Evolutionary conservation across 2,888 invertebrate species (phyloP).

Genomic region (Athripsodes cinereus): DNA sequence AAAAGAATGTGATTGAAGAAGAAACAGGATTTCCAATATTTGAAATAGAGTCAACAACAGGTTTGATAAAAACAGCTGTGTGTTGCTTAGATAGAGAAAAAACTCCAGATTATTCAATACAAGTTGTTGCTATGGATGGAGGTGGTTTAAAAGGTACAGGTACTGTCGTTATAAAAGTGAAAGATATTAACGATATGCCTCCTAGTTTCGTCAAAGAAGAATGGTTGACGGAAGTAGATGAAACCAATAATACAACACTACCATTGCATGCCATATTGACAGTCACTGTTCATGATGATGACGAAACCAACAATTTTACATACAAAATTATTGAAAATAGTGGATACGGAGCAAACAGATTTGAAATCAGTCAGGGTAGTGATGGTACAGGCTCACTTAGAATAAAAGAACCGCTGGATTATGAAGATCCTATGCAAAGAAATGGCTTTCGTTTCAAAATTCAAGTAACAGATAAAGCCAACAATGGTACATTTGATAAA

Average conservation of each 20-base stretch:
- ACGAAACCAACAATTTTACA: constrained; percentile 44
- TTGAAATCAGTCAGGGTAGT: constrained; percentile 42
- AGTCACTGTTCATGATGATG: constrained; percentile 44
- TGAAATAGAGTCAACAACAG: constrained; percentile 47
- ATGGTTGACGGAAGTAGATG: constrained; percentile 45
- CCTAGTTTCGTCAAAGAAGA: constrained; percentile 48
- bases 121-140: constrained; percentile 45
- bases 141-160: constrained; percentile 48
- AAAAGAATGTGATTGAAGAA: constrained; percentile 49
- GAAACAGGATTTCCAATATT: constrained; percentile 48
- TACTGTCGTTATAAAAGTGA: constrained; percentile 46
- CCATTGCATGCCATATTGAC: constrained; percentile 42
- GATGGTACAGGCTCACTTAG: constrained; percentile 45
- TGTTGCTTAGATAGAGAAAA: constrained; percentile 45
- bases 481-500: constrained; percentile 69
- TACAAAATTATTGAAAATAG: constrained; percentile 42
- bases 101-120: constrained; percentile 46
- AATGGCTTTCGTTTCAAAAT: constrained; percentile 47
- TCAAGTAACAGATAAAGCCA: constrained; percentile 46
- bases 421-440: constrained; percentile 45
- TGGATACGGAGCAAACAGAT: constrained; percentile 44
- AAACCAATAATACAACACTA: constrained; percentile 39
- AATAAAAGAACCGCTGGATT: constrained; percentile 48
- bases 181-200: constrained; percentile 55
- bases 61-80: constrained; percentile 46